Percentiles rank a stretch among this genome's conserved stretches.
Evolutionary conservation across 1,140 invertebrate genomes (phyloP).

Genomic region (Geopemphigus sp.): DNA sequence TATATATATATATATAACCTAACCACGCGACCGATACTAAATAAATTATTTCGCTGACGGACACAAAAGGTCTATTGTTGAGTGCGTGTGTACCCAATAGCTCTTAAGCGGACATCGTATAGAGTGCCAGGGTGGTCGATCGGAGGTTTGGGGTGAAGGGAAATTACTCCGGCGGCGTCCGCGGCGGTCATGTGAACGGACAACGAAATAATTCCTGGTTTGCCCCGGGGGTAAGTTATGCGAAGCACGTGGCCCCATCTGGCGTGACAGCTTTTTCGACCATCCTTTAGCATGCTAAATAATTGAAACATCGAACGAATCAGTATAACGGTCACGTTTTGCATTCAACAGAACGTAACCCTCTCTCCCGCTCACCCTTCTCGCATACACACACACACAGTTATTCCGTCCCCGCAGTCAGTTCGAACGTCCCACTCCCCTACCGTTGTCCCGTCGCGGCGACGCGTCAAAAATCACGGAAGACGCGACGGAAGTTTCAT

Average conservation of each 20-base stretch:
- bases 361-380: no score
- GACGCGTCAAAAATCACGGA: constrained; percentile 27
- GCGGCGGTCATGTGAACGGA: not conserved
- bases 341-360: constrained; percentile 40
- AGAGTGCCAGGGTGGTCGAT: no score
- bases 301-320: constrained; percentile 45
- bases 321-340: constrained; percentile 46
- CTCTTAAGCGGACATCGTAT: no score
- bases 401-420: no score
- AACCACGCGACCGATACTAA: constrained; percentile 20
- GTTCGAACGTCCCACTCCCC: no score
- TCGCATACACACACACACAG: no score
- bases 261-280: constrained; percentile 42
- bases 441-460: not conserved
- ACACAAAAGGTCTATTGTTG: not conserved
- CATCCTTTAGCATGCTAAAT: constrained; percentile 44
- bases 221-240: constrained; percentile 23
- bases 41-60: constrained; percentile 8
- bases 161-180: not conserved
- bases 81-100: not conserved
- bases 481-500: no score
- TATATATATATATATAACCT: no score
- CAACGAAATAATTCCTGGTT: constrained; percentile 32
- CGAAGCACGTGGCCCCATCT: constrained; percentile 41
- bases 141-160: no score